phyloP scores from a whole-genome alignment of 2,113 vertebrate species.

The Regulus satrapa region DNA sequence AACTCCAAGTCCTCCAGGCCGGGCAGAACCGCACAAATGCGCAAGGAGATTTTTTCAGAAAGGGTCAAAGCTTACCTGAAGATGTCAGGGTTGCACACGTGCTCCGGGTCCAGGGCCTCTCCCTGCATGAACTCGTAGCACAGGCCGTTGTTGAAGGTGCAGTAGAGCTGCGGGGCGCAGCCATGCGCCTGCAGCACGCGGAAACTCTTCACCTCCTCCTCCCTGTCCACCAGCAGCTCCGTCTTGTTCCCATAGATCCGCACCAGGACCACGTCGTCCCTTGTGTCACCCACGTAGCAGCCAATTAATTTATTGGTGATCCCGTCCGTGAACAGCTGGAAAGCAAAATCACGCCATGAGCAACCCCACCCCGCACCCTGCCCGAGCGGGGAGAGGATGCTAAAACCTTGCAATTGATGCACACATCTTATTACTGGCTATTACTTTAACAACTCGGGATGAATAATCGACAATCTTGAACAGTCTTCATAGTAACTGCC shows the following conservation, averaged over 20 bases:
- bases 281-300: constrained; percentile 83
- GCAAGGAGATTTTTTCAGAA: no score
- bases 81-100: constrained; percentile 86
- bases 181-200: constrained; percentile 88
- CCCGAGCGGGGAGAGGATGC: accelerated
- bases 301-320: constrained; percentile 97
- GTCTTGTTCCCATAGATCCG: constrained; percentile 97
- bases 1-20: background rate
- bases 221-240: constrained; percentile 90
- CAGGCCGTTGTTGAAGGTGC: constrained; percentile 95
- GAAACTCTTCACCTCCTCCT: constrained; percentile 97
- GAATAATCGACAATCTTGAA: background rate
- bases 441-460: background rate
- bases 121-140: constrained; percentile 97
- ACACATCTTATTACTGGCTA: background rate
- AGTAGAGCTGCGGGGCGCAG: constrained; percentile 92
- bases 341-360: background rate
- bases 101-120: constrained; percentile 87
- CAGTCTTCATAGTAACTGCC: background rate
- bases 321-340: constrained; percentile 92
- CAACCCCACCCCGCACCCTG: background rate
- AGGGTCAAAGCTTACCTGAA: constrained; percentile 84
- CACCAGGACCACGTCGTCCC: constrained; percentile 91
- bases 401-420: background rate
- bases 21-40: background rate